phyloP scores from a whole-genome alignment of 2,797 vertebrate species.

The Sebastes trivittatus region DNA sequence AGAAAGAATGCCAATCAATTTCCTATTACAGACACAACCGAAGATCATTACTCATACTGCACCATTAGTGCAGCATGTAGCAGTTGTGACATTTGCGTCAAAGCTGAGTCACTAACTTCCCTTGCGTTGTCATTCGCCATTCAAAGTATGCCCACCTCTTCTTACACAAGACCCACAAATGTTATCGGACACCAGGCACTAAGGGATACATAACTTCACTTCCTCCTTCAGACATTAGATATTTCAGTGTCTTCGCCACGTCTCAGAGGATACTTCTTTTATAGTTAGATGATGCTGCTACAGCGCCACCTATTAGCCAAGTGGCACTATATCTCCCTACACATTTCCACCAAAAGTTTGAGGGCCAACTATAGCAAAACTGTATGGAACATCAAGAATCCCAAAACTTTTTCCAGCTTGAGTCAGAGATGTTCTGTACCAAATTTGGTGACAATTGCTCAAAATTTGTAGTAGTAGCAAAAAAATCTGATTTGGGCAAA shows the following conservation, averaged over 20 bases:
- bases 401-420: no score
- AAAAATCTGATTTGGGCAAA: no score
- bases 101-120: neutral
- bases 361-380: no score
- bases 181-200: neutral
- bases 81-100: neutral
- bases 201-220: neutral
- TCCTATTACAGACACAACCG: slow-evolving; percentile 19
- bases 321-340: no score
- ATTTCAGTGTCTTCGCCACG: neutral
- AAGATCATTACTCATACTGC: slow-evolving; percentile 17
- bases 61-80: neutral
- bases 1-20: slow-evolving; percentile 45
- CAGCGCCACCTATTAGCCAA: no score
- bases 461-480: no score
- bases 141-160: slow-evolving; percentile 15
- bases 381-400: no score
- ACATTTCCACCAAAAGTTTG: no score
- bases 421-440: no score
- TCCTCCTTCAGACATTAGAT: neutral
- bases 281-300: no score
- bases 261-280: neutral
- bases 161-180: neutral
- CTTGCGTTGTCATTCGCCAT: neutral
- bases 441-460: no score